Base-by-base conservation (phyloP, 1,140 invertebrate genomes). In the Zaprionus camerounensis region DNA sequence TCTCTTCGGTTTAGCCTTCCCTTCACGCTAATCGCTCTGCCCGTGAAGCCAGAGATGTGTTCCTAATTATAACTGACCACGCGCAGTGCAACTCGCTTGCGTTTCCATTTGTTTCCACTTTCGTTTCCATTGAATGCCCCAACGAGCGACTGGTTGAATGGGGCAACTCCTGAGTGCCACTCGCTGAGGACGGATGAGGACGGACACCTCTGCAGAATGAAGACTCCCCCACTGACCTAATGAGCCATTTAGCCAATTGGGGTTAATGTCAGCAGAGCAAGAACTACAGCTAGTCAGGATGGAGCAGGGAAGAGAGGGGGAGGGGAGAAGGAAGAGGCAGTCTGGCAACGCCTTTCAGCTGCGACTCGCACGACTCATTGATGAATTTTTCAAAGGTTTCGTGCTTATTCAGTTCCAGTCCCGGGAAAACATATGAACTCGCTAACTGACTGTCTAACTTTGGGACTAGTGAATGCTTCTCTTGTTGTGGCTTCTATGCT, bases 61-160 rank as follows among this genome's bases (percentile, higher is more conserved):
- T 67, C 73, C 84, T 87, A 87, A 87, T 87, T 87, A 87, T 87
- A 87, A 87, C 83, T 87, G 84, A 87, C 84, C 83, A 87, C 84
- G 84, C 83, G 83, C 71, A 80, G 73, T 82, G 83, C 83, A 87
- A 78, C 78, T 75, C 79, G 58, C 63, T 86, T 86, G 82, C 57
- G 76, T 63, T 76, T 44, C 58, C 20, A 55, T 61, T 56, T 49
- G 17, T 65, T 80, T 71, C 38, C 59, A 28, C 64, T 72, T 76
- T 51, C 64, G 70, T 59, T 71, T 56, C 51, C 36, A 55, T 64
- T 76, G 71, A 74, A 78, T 65, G 65, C 63, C 58, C 31, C 49
- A 68, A 64, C 59, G 68, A 59, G 22, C 69, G 59, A 61, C 36
- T 66, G 61, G 62, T 57, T 78, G 74, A 65, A 76, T 76, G 58